A percentile compares a stretch with the other conserved stretches of the same genome.
Conservation (phyloP, 2,113 vertebrate species). For the Otolemur garnettii region DNA sequence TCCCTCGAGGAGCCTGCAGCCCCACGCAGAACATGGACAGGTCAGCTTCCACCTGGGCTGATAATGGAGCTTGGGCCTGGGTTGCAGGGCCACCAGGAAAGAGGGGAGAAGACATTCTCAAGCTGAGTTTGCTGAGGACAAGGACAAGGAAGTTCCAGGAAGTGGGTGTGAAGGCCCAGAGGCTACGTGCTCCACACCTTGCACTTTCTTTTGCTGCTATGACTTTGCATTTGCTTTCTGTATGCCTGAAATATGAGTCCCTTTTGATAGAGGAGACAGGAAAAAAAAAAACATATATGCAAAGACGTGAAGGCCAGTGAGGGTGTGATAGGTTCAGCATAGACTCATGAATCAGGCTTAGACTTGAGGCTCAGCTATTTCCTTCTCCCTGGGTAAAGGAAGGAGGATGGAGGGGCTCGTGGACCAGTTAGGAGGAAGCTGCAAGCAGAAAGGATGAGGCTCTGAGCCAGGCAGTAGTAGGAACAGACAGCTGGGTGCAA, state of each 20-base stretch:
- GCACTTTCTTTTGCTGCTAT: accelerated
- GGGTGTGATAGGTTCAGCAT: too few species aligned
- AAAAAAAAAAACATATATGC: not conserved
- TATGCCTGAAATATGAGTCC: not conserved
- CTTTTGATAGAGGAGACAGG: not conserved
- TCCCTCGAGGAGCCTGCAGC: not conserved
- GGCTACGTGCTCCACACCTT: not conserved
- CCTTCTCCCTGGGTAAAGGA: not conserved
- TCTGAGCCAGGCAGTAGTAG: accelerated
- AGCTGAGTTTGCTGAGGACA: not conserved
- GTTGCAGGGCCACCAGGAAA: not conserved
- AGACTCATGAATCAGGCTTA: not conserved
- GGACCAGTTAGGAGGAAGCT: too few species aligned
- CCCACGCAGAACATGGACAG: not conserved
- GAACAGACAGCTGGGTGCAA: not conserved
- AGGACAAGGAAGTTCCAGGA: too few species aligned
- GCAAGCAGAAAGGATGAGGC: not conserved
- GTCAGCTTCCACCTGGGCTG: not conserved
- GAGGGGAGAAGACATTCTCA: not conserved
- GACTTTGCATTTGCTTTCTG: not conserved
- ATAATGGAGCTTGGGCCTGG: not conserved
- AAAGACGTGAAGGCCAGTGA: not conserved
- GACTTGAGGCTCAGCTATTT: not conserved
- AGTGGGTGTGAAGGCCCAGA: too few species aligned
- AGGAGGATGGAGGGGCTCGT: accelerated